phyloP scores from a whole-genome alignment of 2,888 invertebrate genomes.

The Oligia fasciuncula region DNA sequence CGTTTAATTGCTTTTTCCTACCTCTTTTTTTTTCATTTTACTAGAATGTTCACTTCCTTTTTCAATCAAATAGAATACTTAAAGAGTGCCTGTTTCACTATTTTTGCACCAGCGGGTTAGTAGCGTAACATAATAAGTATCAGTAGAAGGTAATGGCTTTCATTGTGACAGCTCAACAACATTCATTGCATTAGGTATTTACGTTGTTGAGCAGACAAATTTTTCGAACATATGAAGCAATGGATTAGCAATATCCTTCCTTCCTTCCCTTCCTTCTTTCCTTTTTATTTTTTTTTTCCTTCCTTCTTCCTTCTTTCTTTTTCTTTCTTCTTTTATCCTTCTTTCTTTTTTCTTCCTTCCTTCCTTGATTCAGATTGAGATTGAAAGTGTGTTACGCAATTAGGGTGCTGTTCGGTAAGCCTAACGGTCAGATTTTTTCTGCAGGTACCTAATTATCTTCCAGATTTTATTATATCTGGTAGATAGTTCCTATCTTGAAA shows the following conservation, averaged over 20 bases:
- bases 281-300: too few species aligned
- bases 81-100: background rate
- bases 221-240: background rate
- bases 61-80: background rate
- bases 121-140: background rate
- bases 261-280: too few species aligned
- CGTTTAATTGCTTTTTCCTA: background rate
- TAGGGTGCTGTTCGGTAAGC: background rate
- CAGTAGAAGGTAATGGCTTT: background rate
- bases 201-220: background rate
- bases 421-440: background rate
- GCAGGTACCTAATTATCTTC: background rate
- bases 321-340: too few species aligned
- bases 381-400: background rate
- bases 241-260: background rate
- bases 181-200: background rate
- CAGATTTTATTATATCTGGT: background rate
- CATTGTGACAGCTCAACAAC: background rate
- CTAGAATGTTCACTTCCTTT: too few species aligned
- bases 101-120: background rate
- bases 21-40: background rate
- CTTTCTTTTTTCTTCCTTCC: too few species aligned
- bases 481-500: background rate
- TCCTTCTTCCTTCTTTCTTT: too few species aligned
- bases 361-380: background rate